phyloP scores from a whole-genome alignment of 2,113 vertebrate genomes.

The Varanus salvator region DNA sequence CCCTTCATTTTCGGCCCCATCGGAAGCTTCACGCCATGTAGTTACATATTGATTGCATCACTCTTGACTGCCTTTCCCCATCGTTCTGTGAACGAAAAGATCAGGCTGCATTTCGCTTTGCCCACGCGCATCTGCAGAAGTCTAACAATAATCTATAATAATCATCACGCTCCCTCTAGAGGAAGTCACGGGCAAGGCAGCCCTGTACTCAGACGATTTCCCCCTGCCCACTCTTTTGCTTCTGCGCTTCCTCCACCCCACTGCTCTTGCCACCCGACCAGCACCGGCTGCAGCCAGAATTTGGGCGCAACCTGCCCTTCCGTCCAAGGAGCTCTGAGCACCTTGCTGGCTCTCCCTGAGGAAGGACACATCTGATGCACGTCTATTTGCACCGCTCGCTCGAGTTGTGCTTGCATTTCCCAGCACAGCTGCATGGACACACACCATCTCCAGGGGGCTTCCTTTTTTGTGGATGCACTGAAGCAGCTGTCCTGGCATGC shows the following conservation, averaged over 20 bases:
- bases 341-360: neutral
- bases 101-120: neutral
- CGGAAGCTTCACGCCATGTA: neutral
- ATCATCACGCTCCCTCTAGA: constrained; percentile 10
- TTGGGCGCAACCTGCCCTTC: neutral
- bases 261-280: neutral
- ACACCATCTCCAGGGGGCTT: neutral
- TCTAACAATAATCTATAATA: neutral
- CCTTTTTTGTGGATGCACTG: neutral
- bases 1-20: neutral
- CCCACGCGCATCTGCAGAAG: no score
- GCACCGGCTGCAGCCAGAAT: neutral
- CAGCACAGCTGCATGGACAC: no score
- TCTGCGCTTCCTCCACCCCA: accelerated
- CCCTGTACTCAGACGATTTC: neutral
- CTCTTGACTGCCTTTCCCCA: neutral
- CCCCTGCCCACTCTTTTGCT: neutral
- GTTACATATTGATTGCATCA: neutral
- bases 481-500: neutral
- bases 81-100: neutral
- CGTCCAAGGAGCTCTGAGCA: neutral
- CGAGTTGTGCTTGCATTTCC: neutral
- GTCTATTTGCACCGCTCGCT: neutral
- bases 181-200: neutral
- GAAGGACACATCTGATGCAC: no score